Conservation (phyloP, 2,113 vertebrate species). For the Athene cunicularia region DNA sequence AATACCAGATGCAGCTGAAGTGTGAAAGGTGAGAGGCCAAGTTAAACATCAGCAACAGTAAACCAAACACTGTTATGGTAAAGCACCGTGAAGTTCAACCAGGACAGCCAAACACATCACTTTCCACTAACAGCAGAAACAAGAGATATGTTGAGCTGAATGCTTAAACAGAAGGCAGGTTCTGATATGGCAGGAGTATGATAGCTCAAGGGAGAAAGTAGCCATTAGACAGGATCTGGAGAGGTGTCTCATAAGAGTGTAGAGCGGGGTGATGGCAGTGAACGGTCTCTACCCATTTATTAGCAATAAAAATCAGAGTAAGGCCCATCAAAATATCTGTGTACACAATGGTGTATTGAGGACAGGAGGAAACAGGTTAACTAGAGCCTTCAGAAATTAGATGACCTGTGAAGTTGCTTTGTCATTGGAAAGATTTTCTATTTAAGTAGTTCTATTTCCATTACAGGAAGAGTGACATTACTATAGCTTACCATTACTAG, state of each 20-base stretch:
- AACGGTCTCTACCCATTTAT: background rate
- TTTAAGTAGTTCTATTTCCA: background rate
- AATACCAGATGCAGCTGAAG: background rate
- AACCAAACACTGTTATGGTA: background rate
- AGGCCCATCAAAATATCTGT: background rate
- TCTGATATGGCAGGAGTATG: background rate
- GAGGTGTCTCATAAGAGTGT: background rate
- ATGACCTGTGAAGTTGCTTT: background rate
- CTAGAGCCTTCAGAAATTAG: background rate
- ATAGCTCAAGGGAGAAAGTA: background rate
- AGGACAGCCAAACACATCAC: background rate
- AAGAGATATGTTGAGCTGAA: background rate
- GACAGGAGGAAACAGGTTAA: background rate
- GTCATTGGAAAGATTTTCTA: background rate
- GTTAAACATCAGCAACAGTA: background rate
- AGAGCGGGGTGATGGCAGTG: background rate
- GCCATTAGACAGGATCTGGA: background rate
- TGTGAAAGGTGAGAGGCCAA: background rate
- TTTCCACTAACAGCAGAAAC: background rate
- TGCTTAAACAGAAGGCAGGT: background rate
- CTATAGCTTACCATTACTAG: background rate
- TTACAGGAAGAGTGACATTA: background rate
- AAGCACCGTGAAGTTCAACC: background rate
- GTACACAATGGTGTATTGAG: background rate
- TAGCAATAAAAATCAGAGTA: background rate